Base-by-base conservation (phyloP, 2,888 invertebrate species). In the Lasioglossum lativentre region DNA sequence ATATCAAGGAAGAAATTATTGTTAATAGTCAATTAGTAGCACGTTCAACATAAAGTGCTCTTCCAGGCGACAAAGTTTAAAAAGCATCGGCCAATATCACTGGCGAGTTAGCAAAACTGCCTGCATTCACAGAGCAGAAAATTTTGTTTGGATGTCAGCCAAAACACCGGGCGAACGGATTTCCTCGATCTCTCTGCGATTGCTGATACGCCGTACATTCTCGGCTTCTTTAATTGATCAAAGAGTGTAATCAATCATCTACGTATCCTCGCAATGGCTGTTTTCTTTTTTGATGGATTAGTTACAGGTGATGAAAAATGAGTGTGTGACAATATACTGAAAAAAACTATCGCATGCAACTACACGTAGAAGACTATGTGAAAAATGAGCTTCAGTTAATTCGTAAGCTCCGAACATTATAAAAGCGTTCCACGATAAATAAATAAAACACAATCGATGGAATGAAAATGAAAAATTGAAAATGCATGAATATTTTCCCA, bases 131-230 rank as follows among this genome's bases (percentile, higher is more conserved):
- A 45, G 27, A 45, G 45, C 30, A 30, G 42, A 45, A 30, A 16
- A 72, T 72, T 72, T 45, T 72, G 27, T 19, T 45, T 72, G 71
- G 71, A 72, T 10, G 8, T 27, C 27, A 19, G 71, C 71, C 71
- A 72, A 72, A 42, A 16, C 27, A 72, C 30, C 27, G 71, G 30
- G 45, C 8, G 45, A 72, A 72, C 71, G 71, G 71, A 72, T 72
- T 72, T 72, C 27, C 71, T 72, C 45, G 71, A 72, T 72, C 45
- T 45, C 45, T 72, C 27, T 45, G 42, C 10, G 27, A 72, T 19
- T 27, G 45, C 16, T 72, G 71, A 72, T 72, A 72, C 19, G 8
- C 19, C 27, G 10, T 72, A 45, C 45, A 30, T 27, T 72, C 16
- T 19, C 14, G 19, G 71, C 42, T 72, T 72, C 16, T 45, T 72